These are phyloP conservation scores for Sitobion miscanthi DNA, from an alignment of 1,140 invertebrate species.

Conservation along the genomic window DNA sequence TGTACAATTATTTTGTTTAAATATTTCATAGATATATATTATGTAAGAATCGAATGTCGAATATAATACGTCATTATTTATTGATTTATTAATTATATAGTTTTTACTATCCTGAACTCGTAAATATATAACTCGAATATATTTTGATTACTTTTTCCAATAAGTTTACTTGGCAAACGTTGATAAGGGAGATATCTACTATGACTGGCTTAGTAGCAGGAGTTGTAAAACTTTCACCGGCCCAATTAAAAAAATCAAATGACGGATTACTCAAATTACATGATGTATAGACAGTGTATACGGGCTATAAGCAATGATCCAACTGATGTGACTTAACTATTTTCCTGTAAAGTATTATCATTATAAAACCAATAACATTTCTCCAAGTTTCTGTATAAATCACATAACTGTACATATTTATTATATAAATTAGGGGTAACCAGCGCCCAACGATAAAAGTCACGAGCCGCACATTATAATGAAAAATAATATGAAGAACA, in stretches of 20 bases:
- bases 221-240: not conserved
- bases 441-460: no score
- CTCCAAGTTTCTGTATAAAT: not conserved
- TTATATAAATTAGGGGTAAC: no score
- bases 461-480: no score
- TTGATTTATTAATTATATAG: not conserved
- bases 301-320: not conserved
- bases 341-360: not conserved
- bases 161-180: not conserved
- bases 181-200: not conserved
- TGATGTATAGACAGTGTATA: not conserved
- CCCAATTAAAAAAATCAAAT: not conserved
- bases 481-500: no score
- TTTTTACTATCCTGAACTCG: not conserved
- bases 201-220: not conserved
- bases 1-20: no score
- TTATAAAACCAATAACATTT: not conserved
- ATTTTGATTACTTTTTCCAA: not conserved
- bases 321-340: not conserved
- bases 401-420: no score
- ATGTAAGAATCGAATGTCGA: not conserved
- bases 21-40: not conserved
- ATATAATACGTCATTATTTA: not conserved
- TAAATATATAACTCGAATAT: not conserved
- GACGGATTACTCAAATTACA: not conserved